A percentile compares a stretch with the other conserved stretches of the same genome.
Conservation (phyloP, 2,113 vertebrate genomes). For the Boulengeromyrus knoepffleri region DNA sequence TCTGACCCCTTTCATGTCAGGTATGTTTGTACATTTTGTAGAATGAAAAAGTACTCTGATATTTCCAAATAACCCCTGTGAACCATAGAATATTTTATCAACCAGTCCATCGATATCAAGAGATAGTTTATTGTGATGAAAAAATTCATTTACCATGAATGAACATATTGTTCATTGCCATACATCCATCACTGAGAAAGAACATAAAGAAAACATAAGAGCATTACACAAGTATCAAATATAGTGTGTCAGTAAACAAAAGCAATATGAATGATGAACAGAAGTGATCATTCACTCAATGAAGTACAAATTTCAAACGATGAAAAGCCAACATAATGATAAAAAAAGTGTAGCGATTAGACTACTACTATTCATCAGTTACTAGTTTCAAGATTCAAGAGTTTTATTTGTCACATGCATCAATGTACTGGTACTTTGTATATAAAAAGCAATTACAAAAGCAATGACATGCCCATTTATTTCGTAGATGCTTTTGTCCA, state of each 20-base stretch:
- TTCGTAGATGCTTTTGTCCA: too few relatives aligned
- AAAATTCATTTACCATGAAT: neutral
- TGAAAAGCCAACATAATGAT: neutral
- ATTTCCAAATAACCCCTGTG: neutral
- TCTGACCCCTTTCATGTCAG: neutral
- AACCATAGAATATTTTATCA: neutral
- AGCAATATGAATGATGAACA: neutral
- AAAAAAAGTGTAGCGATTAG: neutral
- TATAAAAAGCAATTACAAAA: too few relatives aligned
- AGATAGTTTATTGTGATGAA: neutral
- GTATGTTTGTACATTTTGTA: neutral
- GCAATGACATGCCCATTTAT: too few relatives aligned
- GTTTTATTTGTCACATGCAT: too few relatives aligned
- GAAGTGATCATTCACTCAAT: neutral
- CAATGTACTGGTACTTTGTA: too few relatives aligned
- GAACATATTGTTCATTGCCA: neutral
- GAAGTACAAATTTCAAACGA: neutral
- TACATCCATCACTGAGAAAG: neutral
- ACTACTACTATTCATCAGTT: neutral
- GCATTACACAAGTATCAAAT: neutral
- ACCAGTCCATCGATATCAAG: neutral
- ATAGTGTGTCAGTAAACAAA: neutral
- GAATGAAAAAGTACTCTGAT: neutral
- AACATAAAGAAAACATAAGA: neutral
- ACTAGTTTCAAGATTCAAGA: neutral